Percentiles rank a stretch among this genome's conserved stretches.
Conservation (phyloP, 1,140 invertebrate species). For the Caenorhabditis brenneri region DNA sequence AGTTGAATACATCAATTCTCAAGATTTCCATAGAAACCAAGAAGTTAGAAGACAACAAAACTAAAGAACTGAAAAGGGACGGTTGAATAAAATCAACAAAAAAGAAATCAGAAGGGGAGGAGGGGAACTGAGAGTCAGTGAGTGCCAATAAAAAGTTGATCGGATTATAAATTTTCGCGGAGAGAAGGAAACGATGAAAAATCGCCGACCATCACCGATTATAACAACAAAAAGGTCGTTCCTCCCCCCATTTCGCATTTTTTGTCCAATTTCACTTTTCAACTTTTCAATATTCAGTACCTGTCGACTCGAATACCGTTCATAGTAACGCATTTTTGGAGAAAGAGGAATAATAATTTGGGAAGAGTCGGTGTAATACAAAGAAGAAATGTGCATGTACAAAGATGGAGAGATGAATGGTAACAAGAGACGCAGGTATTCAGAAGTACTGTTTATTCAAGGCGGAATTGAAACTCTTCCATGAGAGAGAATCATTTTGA, state of each 20-base stretch:
- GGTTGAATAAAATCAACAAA: background rate
- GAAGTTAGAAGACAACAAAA: background rate
- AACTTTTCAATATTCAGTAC: background rate
- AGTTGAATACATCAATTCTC: background rate
- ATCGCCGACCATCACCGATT: conserved; percentile 7
- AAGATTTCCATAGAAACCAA: background rate
- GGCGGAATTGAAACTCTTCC: conserved; percentile 19
- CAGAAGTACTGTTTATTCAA: conserved; percentile 27
- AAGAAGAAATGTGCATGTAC: conserved; percentile 9
- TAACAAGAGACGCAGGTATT: background rate
- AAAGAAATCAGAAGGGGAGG: background rate
- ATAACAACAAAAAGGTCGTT: conserved; percentile 22
- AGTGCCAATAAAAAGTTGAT: conserved; percentile 39
- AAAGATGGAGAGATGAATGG: background rate
- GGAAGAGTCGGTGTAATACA: background rate
- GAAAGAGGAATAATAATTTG: background rate
- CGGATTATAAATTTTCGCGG: conserved; percentile 33
- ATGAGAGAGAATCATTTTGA: background rate
- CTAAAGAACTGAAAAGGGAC: background rate
- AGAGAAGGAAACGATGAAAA: background rate
- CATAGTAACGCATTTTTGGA: background rate
- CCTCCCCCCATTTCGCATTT: background rate
- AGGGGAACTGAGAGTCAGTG: background rate
- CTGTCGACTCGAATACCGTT: conserved; percentile 15
- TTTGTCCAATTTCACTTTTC: background rate